Conservation (phyloP, 2,888 invertebrate genomes). For the Chrysolina haemoptera region DNA sequence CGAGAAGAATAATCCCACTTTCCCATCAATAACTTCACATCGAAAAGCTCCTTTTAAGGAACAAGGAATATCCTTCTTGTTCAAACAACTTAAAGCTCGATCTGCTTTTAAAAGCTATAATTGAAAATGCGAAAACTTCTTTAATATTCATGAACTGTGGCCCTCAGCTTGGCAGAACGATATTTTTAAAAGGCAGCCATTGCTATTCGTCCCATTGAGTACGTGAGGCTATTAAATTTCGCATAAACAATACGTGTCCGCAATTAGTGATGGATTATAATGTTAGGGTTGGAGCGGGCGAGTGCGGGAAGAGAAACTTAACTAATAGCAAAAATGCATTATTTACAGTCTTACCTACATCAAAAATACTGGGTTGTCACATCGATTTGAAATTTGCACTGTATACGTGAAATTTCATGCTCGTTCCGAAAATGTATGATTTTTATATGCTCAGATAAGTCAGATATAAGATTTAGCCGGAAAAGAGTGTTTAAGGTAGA, state of each 20-base stretch:
- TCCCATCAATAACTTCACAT: too few species aligned
- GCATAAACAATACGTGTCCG: constrained; percentile 55
- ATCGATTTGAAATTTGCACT: too few species aligned
- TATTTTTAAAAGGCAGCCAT: constrained; percentile 33
- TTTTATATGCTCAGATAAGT: too few species aligned
- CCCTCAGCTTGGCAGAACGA: constrained; percentile 21
- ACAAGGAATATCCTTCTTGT: not conserved
- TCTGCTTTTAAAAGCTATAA: not conserved
- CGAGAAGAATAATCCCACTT: too few species aligned
- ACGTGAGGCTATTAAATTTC: constrained; percentile 56
- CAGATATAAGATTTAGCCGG: too few species aligned
- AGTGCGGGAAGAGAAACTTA: not conserved
- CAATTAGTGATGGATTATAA: constrained; percentile 24
- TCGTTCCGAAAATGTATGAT: too few species aligned
- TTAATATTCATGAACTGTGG: constrained; percentile 27
- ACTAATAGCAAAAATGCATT: too few species aligned
- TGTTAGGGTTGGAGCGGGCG: not conserved
- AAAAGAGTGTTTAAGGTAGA: too few species aligned
- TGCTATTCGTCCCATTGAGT: constrained; percentile 31
- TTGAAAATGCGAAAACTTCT: constrained; percentile 18
- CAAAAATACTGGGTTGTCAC: too few species aligned
- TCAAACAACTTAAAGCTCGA: not conserved
- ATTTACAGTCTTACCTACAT: too few species aligned
- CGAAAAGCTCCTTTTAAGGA: not conserved
- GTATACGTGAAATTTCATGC: too few species aligned